Evolutionary conservation across 92 coral and sea anemone species (phyloP).

Genomic region (Muricea muricata): DNA sequence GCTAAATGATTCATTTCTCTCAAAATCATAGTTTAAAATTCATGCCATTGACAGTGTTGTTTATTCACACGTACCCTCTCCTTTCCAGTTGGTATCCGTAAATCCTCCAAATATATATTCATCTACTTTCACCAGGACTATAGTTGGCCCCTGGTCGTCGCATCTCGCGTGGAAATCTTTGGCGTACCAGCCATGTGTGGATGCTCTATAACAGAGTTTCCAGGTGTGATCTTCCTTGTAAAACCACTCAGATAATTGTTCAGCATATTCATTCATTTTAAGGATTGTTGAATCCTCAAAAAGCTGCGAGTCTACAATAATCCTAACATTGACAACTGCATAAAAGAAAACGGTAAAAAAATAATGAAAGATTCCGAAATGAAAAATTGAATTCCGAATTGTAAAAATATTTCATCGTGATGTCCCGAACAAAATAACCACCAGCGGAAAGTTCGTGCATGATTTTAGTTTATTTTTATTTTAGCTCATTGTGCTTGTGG

Average conservation of each 20-base stretch:
- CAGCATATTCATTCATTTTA: slow-evolving; percentile 3
- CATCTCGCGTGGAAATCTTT: background rate
- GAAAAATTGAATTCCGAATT: no score
- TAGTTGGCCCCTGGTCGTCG: background rate
- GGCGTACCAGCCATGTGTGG: slow-evolving; percentile 18
- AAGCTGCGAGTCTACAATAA: no score
- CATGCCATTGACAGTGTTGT: background rate
- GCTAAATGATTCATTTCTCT: background rate
- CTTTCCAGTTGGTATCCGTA: slow-evolving; percentile 7
- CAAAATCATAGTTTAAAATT: background rate
- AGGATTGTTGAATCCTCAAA: background rate
- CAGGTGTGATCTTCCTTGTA: background rate
- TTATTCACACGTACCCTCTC: background rate
- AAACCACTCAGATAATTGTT: slow-evolving; percentile 3
- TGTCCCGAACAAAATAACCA: no score
- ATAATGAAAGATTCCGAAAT: background rate
- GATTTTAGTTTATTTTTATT: no score
- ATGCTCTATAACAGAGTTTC: slow-evolving; percentile 26
- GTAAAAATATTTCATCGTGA: no score
- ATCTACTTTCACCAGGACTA: slow-evolving; percentile 16
- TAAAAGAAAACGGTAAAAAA: background rate
- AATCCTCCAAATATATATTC: slow-evolving; percentile 23
- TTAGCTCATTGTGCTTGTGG: no score
- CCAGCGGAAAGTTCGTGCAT: no score
- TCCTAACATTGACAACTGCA: background rate